Base-by-base conservation (phyloP, 2,113 vertebrate genomes). In the Erinaceus europaeus region DNA sequence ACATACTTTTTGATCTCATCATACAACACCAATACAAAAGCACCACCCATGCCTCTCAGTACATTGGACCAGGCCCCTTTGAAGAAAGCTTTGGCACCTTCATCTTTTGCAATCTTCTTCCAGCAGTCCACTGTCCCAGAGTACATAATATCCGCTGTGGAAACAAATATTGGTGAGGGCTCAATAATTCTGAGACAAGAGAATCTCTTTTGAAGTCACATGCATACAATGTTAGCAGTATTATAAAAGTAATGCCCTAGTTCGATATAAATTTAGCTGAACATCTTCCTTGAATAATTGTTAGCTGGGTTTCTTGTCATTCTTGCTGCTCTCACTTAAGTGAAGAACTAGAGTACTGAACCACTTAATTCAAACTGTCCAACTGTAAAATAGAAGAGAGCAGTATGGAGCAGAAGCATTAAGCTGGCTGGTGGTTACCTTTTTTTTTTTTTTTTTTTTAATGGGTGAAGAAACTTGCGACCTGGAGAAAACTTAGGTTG, bases 11-110 rank as follows among this genome's bases (percentile, higher is more conserved):
- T 99, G 94, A 99, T 99, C 96, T 99, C 99, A 88, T 99, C 99
- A 15, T 99, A 99, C 97, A 99, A 97, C 94, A 99, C 99, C 96
- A 99, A 89, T 97, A 99, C 99, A 92, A 99, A 99, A 96, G 99
- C 99, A 32, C 99, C 99, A 0, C 99, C 99, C 99, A 99, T 99
- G 96, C 99, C 99, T 97, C 99, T 98, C 97, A 99, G 95, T 90
- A 99, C 99, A 36, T 99, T 99, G 69, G 99, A 99, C 99, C 98
- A 99, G 95, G 99, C 99, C 32, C 99, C 99, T 97, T 99, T 99
- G 97, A 99, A 99, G 97, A 99, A 99, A 7, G 99, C 99, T 44
- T 96, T 98, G 91, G 69, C 1, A 90, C 99, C 99, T 97, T 99
- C 99, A 38, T 99, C 98, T 96, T 99, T 99, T 0, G 97, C 61